Evolutionary conservation across 2,797 vertebrate genomes (phyloP).

Genomic region (Pampus argenteus): DNA sequence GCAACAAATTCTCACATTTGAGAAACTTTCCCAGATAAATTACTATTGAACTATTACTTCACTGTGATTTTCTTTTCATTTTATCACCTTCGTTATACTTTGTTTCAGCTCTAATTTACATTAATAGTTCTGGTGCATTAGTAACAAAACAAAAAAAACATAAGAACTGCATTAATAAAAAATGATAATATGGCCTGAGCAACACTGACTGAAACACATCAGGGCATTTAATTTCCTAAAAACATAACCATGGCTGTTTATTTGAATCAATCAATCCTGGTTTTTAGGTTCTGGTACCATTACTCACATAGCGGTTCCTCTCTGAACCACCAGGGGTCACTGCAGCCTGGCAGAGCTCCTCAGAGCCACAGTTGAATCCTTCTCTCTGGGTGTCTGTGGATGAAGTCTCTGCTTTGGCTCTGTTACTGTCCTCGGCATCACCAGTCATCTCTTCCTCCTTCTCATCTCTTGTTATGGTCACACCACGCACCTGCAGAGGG

Average conservation of each 20-base stretch:
- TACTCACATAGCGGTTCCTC: constrained; percentile 62
- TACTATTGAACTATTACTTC: neutral
- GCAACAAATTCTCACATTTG: neutral
- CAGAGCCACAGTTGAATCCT: neutral
- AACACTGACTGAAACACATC: neutral
- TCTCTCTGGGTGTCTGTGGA: neutral
- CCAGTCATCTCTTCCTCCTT: neutral
- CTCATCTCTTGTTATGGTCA: neutral
- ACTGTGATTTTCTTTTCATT: too few species aligned
- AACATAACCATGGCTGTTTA: neutral
- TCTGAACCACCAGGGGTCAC: constrained; percentile 48
- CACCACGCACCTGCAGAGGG: constrained; percentile 3
- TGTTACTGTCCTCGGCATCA: neutral
- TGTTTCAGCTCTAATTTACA: neutral
- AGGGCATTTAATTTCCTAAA: neutral
- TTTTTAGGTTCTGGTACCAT: neutral
- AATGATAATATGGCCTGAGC: neutral
- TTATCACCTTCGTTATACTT: too few species aligned
- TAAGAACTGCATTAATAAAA: neutral
- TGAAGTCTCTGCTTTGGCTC: constrained; percentile 6
- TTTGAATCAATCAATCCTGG: neutral
- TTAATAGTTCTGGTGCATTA: neutral
- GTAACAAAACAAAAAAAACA: neutral
- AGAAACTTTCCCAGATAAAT: neutral
- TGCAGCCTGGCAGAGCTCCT: constrained; percentile 26